phyloP scores from a whole-genome alignment of 2,113 vertebrate species.

The Rhegmatorhina hoffmannsi region DNA sequence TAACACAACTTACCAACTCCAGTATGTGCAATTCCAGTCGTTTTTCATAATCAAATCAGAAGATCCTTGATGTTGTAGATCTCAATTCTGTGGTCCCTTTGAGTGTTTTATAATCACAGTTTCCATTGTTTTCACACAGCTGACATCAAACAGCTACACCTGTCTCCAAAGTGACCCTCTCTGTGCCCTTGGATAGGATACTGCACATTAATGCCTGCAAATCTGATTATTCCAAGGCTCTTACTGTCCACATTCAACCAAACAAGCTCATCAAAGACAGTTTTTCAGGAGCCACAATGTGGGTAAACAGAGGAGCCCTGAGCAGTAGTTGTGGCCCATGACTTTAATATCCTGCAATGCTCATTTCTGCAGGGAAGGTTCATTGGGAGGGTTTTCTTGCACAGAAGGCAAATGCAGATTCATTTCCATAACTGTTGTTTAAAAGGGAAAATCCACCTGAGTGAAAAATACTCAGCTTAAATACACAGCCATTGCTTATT shows the following conservation, averaged over 20 bases:
- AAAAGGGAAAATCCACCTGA: not conserved
- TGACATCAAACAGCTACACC: not conserved
- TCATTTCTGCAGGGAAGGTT: not conserved
- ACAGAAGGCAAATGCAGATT: not conserved
- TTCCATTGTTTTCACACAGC: not conserved
- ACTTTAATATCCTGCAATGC: constrained; percentile 58
- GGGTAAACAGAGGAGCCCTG: not conserved
- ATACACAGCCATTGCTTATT: not conserved
- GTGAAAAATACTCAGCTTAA: not conserved
- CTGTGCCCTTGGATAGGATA: not conserved
- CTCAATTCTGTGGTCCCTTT: not conserved
- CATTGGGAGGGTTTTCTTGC: not conserved
- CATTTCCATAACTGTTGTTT: not conserved
- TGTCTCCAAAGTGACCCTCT: not conserved
- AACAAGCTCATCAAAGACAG: not conserved
- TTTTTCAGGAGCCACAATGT: not conserved
- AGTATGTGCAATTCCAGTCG: no score
- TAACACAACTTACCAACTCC: not conserved
- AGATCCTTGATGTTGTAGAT: not conserved
- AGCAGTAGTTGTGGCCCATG: not conserved
- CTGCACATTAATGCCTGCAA: not conserved
- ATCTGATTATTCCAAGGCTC: not conserved
- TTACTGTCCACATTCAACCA: not conserved
- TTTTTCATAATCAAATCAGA: not conserved
- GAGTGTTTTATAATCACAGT: not conserved